Percentiles rank a stretch among this genome's conserved stretches.
These are phyloP conservation scores for Psittacula cyanocephala DNA, from an alignment of 2,113 vertebrate genomes.

Conservation along the genomic window DNA sequence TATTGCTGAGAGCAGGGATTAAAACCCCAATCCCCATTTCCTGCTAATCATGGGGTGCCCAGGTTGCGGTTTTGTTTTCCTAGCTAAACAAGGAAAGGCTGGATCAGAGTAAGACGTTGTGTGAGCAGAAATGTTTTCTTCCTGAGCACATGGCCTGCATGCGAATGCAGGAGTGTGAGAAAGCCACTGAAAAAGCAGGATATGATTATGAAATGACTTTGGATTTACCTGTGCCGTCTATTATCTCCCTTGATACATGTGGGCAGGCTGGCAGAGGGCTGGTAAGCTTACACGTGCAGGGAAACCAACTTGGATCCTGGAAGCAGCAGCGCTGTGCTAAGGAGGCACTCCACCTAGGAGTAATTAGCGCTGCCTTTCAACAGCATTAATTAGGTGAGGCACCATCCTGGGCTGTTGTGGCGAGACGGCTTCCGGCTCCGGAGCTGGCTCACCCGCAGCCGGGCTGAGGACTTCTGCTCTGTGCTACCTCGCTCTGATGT, in stretches of 20 bases:
- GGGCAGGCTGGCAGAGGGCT: background rate
- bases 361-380: slow-evolving; percentile 65
- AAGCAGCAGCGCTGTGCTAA: slow-evolving; percentile 54
- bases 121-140: background rate
- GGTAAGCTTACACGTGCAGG: slow-evolving; percentile 35
- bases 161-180: background rate
- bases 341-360: slow-evolving; percentile 42
- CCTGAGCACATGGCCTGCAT: background rate
- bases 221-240: background rate
- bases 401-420: slow-evolving; percentile 48
- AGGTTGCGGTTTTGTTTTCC: background rate
- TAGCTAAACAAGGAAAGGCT: background rate
- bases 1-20: background rate
- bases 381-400: slow-evolving; percentile 64
- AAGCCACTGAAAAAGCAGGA: slow-evolving; percentile 19
- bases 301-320: slow-evolving; percentile 51
- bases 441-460: background rate
- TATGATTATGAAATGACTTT: background rate
- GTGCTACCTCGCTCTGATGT: fast-evolving
- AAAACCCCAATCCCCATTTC: background rate
- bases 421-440: slow-evolving; percentile 13
- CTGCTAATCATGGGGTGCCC: background rate
- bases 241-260: background rate
- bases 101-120: background rate
- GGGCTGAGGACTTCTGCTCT: fast-evolving